Evolutionary conservation across 2,888 invertebrate genomes (phyloP), one percentile per base, ranked within the genome.

Genomic region (Conops quadrifasciatus): DNA sequence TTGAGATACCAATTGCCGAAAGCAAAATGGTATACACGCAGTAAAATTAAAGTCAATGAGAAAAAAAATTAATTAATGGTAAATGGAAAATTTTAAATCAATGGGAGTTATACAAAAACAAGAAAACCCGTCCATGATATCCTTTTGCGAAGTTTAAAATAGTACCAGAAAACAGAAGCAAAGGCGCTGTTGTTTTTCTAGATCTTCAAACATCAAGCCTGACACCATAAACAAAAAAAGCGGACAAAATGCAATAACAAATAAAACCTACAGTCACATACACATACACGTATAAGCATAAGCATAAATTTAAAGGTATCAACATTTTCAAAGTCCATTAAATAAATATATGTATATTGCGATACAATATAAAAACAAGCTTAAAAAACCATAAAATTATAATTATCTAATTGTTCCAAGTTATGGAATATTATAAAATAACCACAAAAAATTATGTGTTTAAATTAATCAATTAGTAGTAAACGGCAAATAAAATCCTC

Each of bases 61-160:
- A 66, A 65, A 2, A 65, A 43, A 66, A 66, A 21, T 30, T 7
- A 24, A 24, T 24, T 13, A 64, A 21, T 28, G 26, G 1, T 15
- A 26, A 26, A 15, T 19, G 21, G 30, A 53, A 15, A 36, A 24
- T 47, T 59, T n/a, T 11, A 56, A 16, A 36, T 7, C n/a, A 56
- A 56, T 13, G 5, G 2, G 9, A 56, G 19, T 56, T 16, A 5
- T 24, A 47, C 16, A 9, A 11, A 30, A 43, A 16, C 58, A 74
- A 79, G 77, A 77, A 71, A 76, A 80, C 82, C 82, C 82, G 82
- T 82, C 82, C 82, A 82, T 81, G 79, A 78, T 79, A 80, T 81
- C 71, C 74, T 75, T 77, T 77, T 76, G 76, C 75, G 71, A 75
- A 75, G 75, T 73, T 74, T 75, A 74, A 62, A 70, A 59, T 9